These are phyloP conservation scores for Crotalus tigris DNA, from an alignment of 2,113 vertebrate species.

Conservation along the genomic window DNA sequence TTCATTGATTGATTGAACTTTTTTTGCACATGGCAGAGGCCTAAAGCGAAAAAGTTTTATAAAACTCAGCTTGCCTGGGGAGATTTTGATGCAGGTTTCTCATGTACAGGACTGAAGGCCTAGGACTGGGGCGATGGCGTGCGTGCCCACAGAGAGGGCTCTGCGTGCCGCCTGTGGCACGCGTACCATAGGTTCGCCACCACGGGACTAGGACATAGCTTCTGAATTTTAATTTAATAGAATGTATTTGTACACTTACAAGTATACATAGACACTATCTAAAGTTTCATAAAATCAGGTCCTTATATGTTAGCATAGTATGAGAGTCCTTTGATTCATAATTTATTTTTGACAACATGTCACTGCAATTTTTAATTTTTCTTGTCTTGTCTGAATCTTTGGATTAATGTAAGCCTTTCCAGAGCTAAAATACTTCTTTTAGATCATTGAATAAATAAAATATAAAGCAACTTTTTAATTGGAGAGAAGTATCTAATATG, in stretches of 20 bases:
- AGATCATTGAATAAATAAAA: constrained; percentile 39
- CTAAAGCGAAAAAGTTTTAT: no score
- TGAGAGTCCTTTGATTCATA: constrained; percentile 9
- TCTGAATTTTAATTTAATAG: neutral
- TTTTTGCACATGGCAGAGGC: no score
- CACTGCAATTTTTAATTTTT: constrained; percentile 39
- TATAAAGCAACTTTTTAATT: neutral
- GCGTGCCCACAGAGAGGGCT: no score
- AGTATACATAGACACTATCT: neutral
- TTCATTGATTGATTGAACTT: no score
- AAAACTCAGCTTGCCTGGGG: no score
- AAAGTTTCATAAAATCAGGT: neutral
- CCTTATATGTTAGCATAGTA: neutral
- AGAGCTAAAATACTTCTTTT: constrained; percentile 38
- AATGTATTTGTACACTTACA: neutral
- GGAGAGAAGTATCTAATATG: constrained; percentile 17
- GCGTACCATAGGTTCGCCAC: no score
- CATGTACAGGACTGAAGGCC: no score
- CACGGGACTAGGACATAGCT: neutral
- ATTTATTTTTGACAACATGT: constrained; percentile 22
- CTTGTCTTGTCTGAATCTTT: constrained; percentile 20
- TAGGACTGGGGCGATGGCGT: no score
- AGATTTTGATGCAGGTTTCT: no score
- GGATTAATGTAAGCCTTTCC: constrained; percentile 20
- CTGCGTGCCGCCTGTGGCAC: no score